A percentile compares a stretch with the other conserved stretches of the same genome.
Evolutionary conservation across 2,797 vertebrate genomes (phyloP).

Genomic region (Miichthys miiuy): DNA sequence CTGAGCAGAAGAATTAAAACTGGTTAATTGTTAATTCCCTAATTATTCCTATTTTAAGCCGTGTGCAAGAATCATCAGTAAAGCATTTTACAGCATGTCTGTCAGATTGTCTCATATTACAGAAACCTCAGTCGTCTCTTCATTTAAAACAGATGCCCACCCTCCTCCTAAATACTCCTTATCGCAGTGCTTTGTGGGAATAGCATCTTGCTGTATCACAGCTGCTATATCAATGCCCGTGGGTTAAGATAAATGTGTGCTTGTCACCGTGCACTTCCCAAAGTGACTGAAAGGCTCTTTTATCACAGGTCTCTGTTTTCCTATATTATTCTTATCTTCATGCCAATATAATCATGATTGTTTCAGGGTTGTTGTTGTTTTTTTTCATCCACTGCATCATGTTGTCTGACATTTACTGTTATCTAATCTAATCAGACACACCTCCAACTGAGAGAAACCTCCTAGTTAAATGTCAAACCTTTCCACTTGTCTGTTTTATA

Average conservation of each 20-base stretch:
- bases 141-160: slow-evolving; percentile 12
- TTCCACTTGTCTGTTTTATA: slow-evolving; percentile 43
- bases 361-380: background rate
- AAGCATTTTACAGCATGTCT: slow-evolving; percentile 29
- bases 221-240: slow-evolving; percentile 38
- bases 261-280: background rate
- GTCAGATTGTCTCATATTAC: slow-evolving; percentile 13
- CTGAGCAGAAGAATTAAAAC: slow-evolving; percentile 20
- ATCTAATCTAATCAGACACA: slow-evolving; percentile 24
- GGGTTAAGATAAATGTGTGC: slow-evolving; percentile 18
- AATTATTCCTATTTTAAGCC: slow-evolving; percentile 65
- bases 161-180: background rate
- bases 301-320: slow-evolving; percentile 12
- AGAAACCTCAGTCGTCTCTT: background rate
- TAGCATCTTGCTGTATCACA: slow-evolving; percentile 32
- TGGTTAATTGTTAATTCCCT: slow-evolving; percentile 70
- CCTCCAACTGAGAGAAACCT: slow-evolving; percentile 22
- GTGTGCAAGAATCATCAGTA: slow-evolving; percentile 44
- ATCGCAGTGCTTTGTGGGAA: slow-evolving; percentile 32
- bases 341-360: slow-evolving; percentile 5
- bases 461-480: slow-evolving; percentile 56
- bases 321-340: slow-evolving; percentile 1
- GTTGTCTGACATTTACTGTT: slow-evolving; percentile 45
- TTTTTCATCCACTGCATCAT: slow-evolving; percentile 28
- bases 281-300: slow-evolving; percentile 20